Conservation (phyloP, 2,797 vertebrate genomes). For the Peromyscus aztecus region DNA sequence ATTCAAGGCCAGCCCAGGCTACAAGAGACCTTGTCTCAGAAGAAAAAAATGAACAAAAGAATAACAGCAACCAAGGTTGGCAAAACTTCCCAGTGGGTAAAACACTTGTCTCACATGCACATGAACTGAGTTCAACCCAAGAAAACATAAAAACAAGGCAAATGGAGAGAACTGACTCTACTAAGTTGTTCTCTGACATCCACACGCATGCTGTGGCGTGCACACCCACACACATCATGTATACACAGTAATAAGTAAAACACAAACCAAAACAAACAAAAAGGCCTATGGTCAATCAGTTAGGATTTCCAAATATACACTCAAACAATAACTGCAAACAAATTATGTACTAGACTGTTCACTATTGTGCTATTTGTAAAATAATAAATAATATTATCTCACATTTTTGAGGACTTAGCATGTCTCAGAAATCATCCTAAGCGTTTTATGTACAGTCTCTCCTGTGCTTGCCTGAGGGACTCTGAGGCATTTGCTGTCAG, state of each 20-base stretch:
- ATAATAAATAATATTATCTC: not conserved
- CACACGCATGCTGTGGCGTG: not conserved
- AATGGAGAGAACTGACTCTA: not conserved
- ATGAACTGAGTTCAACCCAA: not conserved
- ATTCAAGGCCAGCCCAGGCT: not conserved
- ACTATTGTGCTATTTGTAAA: not conserved
- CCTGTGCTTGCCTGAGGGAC: not conserved
- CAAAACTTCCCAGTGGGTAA: not conserved
- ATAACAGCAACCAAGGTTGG: not conserved
- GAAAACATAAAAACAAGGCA: not conserved
- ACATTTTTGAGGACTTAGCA: not conserved
- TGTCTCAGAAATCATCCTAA: not conserved
- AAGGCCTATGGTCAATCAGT: conserved; percentile 4
- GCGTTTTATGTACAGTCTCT: not conserved
- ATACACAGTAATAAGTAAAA: not conserved
- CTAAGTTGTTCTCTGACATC: not conserved
- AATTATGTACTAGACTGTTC: not conserved
- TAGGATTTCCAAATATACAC: not conserved
- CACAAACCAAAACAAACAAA: not conserved
- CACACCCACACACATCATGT: not conserved
- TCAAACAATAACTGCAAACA: not conserved
- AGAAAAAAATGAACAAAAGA: not conserved
- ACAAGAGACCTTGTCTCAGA: not conserved
- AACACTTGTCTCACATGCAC: too few species aligned
- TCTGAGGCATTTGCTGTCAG: not conserved